Evolutionary conservation across 2,113 vertebrate species (phyloP).

Genomic region (Callorhinus ursinus): DNA sequence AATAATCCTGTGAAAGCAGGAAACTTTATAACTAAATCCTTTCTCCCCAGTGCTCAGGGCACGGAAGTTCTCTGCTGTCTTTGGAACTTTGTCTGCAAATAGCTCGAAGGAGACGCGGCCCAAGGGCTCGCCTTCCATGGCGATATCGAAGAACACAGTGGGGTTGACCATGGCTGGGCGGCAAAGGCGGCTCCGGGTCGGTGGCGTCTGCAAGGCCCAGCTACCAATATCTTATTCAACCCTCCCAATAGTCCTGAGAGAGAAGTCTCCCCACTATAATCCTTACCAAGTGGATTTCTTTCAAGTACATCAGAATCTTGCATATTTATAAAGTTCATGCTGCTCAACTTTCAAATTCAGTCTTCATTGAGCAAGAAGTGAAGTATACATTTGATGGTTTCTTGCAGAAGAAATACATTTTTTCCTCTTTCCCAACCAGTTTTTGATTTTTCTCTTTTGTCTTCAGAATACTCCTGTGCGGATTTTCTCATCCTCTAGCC

Average conservation of each 20-base stretch:
- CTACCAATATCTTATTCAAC: background rate
- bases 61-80: too few species aligned
- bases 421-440: conserved; percentile 34
- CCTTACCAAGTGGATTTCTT: conserved; percentile 29
- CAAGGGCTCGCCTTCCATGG: too few species aligned
- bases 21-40: too few species aligned
- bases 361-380: background rate
- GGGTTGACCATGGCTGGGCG: too few species aligned
- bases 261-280: background rate
- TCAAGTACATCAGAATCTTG: conserved; percentile 2
- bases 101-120: too few species aligned
- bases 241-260: background rate
- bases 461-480: conserved; percentile 1
- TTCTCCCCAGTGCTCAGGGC: too few species aligned
- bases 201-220: too few species aligned
- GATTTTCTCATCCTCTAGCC: conserved; percentile 22
- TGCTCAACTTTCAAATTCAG: conserved; percentile 42
- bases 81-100: too few species aligned
- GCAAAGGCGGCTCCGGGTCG: too few species aligned
- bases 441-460: conserved; percentile 33
- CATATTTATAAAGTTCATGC: background rate
- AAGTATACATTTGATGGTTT: conserved; percentile 22
- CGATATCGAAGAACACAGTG: too few species aligned
- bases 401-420: background rate
- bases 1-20: too few species aligned